phyloP scores from a whole-genome alignment of 2,888 invertebrate species.

The Mythimna albipuncta region DNA sequence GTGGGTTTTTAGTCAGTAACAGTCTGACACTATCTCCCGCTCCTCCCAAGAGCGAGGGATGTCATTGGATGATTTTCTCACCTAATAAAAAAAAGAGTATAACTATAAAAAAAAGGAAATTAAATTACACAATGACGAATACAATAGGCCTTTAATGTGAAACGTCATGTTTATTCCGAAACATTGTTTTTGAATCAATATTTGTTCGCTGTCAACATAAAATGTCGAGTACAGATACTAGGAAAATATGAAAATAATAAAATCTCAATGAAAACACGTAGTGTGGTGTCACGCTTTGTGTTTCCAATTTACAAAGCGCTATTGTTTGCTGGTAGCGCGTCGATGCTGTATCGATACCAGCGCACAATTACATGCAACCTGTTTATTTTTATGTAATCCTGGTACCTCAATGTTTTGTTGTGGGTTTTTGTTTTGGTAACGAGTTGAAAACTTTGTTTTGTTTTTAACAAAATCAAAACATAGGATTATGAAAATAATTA shows the following conservation, averaged over 20 bases:
- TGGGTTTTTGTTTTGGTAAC: not conserved
- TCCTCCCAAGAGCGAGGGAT: too few relatives aligned
- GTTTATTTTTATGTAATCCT: constrained; percentile 33
- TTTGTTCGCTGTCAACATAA: not conserved
- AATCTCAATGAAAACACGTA: constrained; percentile 32
- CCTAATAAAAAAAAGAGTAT: too few relatives aligned
- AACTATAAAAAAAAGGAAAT: not conserved
- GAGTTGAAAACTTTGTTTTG: not conserved
- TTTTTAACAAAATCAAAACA: not conserved
- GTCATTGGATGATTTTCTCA: too few relatives aligned
- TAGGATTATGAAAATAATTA: not conserved
- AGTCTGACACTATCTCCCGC: too few relatives aligned
- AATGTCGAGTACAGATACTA: not conserved
- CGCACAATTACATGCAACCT: constrained; percentile 27
- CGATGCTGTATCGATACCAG: constrained; percentile 22
- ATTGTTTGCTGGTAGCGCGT: constrained; percentile 42
- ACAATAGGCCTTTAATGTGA: not conserved
- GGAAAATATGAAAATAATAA: constrained; percentile 35
- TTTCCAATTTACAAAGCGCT: constrained; percentile 45
- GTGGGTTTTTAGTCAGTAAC: too few relatives aligned
- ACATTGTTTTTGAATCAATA: not conserved
- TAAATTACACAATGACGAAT: not conserved
- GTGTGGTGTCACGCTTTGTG: constrained; percentile 34
- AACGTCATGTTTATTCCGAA: not conserved
- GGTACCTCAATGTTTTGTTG: constrained; percentile 24